These are phyloP conservation scores for Colletes latitarsis DNA, from an alignment of 1,140 invertebrate species.

Conservation along the genomic window DNA sequence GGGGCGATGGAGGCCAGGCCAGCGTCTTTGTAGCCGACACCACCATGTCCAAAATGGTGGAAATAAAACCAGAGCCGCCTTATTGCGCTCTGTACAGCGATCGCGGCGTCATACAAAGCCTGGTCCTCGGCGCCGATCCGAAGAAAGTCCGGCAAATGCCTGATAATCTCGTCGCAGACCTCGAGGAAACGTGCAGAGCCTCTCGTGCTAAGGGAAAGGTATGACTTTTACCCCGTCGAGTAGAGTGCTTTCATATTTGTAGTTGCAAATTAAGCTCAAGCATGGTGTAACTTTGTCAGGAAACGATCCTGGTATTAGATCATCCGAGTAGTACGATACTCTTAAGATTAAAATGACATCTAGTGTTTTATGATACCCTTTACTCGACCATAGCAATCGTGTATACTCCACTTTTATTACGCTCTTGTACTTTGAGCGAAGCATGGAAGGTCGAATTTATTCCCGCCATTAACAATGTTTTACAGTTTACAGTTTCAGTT, in stretches of 20 bases:
- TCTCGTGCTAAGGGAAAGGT: conserved; percentile 70
- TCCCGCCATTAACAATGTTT: neutral
- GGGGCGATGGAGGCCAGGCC: conserved; percentile 36
- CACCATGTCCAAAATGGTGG: conserved; percentile 85
- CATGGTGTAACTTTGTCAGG: too few species aligned
- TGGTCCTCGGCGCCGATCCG: conserved; percentile 83
- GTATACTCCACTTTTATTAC: neutral
- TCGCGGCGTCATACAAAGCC: conserved; percentile 83
- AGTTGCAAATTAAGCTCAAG: too few species aligned
- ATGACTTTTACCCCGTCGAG: neutral
- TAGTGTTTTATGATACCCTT: neutral
- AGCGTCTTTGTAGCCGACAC: conserved; percentile 84
- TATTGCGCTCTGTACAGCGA: conserved; percentile 84
- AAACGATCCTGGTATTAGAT: too few species aligned
- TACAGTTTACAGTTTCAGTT: neutral
- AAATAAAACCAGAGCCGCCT: conserved; percentile 82
- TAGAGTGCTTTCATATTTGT: too few species aligned
- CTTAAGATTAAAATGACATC: too few species aligned
- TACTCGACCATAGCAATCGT: neutral
- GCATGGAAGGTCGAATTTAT: neutral
- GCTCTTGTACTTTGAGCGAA: neutral
- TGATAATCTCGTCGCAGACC: conserved; percentile 82
- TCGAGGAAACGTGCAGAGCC: conserved; percentile 83
- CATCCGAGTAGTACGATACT: too few species aligned
- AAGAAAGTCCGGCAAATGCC: conserved; percentile 83